phyloP scores from a whole-genome alignment of 1,140 invertebrate genomes.

The Rhizoglyphus robini region DNA sequence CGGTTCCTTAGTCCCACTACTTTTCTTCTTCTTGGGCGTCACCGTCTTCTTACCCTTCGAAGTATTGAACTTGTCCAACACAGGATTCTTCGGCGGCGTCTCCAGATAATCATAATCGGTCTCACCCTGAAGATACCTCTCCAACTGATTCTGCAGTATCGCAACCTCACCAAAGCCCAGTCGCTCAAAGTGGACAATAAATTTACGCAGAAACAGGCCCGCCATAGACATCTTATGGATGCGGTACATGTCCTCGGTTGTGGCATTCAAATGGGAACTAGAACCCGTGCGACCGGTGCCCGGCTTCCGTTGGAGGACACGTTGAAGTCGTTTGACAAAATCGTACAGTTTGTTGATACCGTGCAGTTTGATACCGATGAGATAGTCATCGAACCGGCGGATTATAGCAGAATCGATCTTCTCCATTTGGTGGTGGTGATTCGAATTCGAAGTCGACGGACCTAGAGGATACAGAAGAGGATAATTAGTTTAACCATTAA shows the following conservation, averaged over 20 bases:
- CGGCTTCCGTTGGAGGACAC: not conserved
- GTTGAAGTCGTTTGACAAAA: not conserved
- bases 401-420: not conserved
- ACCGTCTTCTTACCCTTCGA: no score
- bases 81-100: no score
- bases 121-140: not conserved
- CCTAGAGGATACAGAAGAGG: no score
- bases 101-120: not conserved
- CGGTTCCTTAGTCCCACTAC: no score
- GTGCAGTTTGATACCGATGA: not conserved
- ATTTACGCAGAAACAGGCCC: constrained; percentile 11
- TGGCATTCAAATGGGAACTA: no score
- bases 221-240: not conserved
- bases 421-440: not conserved
- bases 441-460: no score
- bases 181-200: constrained; percentile 17
- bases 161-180: not conserved
- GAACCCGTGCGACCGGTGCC: no score
- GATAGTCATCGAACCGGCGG: not conserved
- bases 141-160: not conserved
- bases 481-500: no score
- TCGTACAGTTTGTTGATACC: not conserved
- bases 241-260: not conserved
- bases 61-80: no score
- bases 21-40: not conserved